phyloP scores from a whole-genome alignment of 2,888 invertebrate genomes.

The Aporophyla lueneburgensis region DNA sequence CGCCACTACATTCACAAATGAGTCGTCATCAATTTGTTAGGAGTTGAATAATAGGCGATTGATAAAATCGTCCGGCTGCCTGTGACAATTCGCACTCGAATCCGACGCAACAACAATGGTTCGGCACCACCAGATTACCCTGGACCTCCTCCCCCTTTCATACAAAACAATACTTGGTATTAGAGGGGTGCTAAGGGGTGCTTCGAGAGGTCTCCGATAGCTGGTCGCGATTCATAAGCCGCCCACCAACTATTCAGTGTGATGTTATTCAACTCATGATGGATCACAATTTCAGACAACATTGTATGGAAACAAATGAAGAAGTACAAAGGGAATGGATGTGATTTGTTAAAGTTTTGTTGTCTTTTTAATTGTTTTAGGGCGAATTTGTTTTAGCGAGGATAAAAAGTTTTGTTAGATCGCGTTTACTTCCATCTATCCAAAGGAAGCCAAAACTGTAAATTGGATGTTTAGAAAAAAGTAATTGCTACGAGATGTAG shows the following conservation, averaged over 20 bases:
- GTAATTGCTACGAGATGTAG: too few relatives aligned
- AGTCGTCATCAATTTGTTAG: conserved; percentile 83
- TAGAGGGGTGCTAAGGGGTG: conserved; percentile 72
- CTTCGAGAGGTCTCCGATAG: conserved; percentile 71
- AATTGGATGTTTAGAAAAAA: too few relatives aligned
- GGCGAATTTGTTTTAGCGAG: conserved; percentile 12
- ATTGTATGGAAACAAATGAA: conserved; percentile 87
- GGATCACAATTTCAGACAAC: conserved; percentile 88
- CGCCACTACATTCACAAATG: conserved; percentile 75
- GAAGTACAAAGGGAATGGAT: conserved; percentile 77
- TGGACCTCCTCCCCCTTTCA: conserved; percentile 72
- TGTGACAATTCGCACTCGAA: conserved; percentile 89
- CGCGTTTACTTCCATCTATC: background rate
- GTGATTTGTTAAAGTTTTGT: conserved; percentile 67
- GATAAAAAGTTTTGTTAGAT: background rate
- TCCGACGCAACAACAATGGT: conserved; percentile 85
- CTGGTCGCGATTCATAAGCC: conserved; percentile 81
- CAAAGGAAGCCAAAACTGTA: background rate
- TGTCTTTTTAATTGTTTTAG: conserved; percentile 61
- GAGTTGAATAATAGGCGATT: conserved; percentile 86
- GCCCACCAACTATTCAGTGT: conserved; percentile 85
- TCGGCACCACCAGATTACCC: conserved; percentile 74
- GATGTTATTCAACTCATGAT: conserved; percentile 87
- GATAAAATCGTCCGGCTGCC: conserved; percentile 86
- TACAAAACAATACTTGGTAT: conserved; percentile 65